phyloP scores from a whole-genome alignment of 1,140 invertebrate genomes.

The Rhopalosiphum maidis region DNA sequence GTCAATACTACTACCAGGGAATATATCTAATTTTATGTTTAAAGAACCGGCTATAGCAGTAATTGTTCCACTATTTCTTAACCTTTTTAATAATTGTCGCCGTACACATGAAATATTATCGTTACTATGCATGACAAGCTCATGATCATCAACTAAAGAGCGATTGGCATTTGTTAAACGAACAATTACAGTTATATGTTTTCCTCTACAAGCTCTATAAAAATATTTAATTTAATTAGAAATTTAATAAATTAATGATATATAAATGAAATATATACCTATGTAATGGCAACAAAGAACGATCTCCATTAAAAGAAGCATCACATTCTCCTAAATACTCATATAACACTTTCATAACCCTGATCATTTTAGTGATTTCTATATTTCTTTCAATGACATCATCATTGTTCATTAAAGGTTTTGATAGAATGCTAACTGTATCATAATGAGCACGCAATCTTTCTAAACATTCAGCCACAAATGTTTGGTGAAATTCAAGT shows the following conservation, averaged over 20 bases:
- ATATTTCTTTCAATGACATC: constrained; percentile 60
- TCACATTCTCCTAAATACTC: constrained; percentile 97
- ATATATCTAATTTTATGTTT: constrained; percentile 48
- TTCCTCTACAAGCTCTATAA: constrained; percentile 83
- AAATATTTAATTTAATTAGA: constrained; percentile 58
- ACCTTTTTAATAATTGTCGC: constrained; percentile 37
- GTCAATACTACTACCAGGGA: constrained; percentile 47
- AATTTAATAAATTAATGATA: constrained; percentile 47
- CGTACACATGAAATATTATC: constrained; percentile 83
- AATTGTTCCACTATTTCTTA: constrained; percentile 39
- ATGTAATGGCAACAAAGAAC: constrained; percentile 86
- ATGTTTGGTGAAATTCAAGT: constrained; percentile 87
- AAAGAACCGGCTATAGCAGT: constrained; percentile 7
- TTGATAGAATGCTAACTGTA: constrained; percentile 69
- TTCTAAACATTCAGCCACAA: constrained; percentile 88
- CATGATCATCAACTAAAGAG: constrained; percentile 85
- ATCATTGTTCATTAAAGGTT: constrained; percentile 46
- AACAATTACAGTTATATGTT: constrained; percentile 85
- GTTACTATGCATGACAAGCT: constrained; percentile 91
- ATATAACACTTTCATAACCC: constrained; percentile 91
- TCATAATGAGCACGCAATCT: constrained; percentile 82
- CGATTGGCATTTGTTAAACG: constrained; percentile 89
- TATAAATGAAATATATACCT: constrained; percentile 66
- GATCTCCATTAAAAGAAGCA: constrained; percentile 86
- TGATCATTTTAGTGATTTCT: constrained; percentile 89